Evolutionary conservation across 2,113 vertebrate genomes (phyloP).

Genomic region (Eretmochelys imbricata): DNA sequence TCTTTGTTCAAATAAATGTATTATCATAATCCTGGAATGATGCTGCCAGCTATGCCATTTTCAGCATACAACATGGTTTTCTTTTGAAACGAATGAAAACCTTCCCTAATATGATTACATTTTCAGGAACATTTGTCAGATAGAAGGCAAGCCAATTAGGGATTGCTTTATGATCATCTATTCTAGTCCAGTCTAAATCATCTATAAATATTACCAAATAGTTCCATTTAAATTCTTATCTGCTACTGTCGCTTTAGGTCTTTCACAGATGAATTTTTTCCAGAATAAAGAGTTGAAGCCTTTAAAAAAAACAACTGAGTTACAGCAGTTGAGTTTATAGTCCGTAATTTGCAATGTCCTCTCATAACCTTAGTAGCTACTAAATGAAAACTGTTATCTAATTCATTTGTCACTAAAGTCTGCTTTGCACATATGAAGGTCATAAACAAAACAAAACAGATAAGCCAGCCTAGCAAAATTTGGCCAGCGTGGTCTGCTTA

Average conservation of each 20-base stretch:
- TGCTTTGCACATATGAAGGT: not conserved
- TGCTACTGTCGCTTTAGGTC: slow-evolving; percentile 8
- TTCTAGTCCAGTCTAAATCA: slow-evolving; percentile 20
- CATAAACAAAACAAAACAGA: not conserved
- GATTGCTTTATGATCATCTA: slow-evolving; percentile 44
- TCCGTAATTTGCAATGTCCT: not conserved
- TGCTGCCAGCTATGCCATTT: slow-evolving; percentile 5
- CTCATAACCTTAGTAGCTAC: not conserved
- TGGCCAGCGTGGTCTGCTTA: not conserved
- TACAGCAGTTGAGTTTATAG: not conserved
- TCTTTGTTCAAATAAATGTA: not conserved
- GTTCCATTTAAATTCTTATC: slow-evolving; percentile 24
- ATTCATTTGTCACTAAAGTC: slow-evolving; percentile 25
- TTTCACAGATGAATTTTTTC: slow-evolving; percentile 35
- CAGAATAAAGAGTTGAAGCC: slow-evolving; percentile 19
- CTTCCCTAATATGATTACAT: not conserved
- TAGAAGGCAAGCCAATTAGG: slow-evolving; percentile 14
- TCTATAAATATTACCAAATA: slow-evolving; percentile 39
- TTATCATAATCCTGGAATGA: slow-evolving; percentile 4
- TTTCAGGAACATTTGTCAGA: slow-evolving; percentile 27
- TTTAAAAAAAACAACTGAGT: not conserved
- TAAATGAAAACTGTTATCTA: slow-evolving; percentile 23
- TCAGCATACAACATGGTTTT: not conserved
- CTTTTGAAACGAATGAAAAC: slow-evolving; percentile 48
- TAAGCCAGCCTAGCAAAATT: slow-evolving; percentile 7